phyloP scores from a whole-genome alignment of 2,797 vertebrate species.

The Protosalanx chinensis region DNA sequence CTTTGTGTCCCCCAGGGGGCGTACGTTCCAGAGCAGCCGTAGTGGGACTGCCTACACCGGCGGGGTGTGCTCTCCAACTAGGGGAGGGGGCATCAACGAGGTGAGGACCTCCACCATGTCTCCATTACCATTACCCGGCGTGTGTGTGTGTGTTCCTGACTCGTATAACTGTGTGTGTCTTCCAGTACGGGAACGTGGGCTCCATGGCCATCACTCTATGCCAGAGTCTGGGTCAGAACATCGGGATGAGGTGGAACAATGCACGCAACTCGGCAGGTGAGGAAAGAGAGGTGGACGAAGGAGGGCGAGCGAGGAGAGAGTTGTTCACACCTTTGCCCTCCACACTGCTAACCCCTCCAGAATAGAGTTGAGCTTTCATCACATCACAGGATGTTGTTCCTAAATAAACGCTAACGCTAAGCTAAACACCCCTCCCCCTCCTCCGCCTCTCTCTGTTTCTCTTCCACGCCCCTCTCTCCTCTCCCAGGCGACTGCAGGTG shows the following conservation, averaged over 20 bases:
- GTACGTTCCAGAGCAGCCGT: constrained; percentile 88
- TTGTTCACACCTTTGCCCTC: background rate
- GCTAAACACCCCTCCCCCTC: background rate
- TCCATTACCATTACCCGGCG: background rate
- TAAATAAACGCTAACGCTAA: background rate
- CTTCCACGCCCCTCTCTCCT: background rate
- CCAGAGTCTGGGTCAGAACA: constrained; percentile 91
- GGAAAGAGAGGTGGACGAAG: background rate
- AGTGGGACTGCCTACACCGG: constrained; percentile 87
- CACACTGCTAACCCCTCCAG: background rate
- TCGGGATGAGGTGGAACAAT: constrained; percentile 96
- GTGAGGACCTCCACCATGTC: constrained; percentile 62
- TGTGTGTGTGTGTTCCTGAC: background rate
- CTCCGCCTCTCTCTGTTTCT: background rate
- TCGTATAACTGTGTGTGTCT: background rate
- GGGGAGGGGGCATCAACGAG: constrained; percentile 88
- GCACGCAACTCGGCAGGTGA: constrained; percentile 82
- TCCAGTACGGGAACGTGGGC: constrained; percentile 84
- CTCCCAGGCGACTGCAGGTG: constrained; percentile 86
- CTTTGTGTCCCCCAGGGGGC: constrained; percentile 72
- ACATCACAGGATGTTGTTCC: background rate
- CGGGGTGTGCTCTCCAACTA: constrained; percentile 81
- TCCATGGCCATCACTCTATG: constrained; percentile 89
- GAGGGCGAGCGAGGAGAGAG: background rate
- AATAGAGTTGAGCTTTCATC: no score